phyloP scores from a whole-genome alignment of 2,888 invertebrate genomes.

The Dasypolia templi region DNA sequence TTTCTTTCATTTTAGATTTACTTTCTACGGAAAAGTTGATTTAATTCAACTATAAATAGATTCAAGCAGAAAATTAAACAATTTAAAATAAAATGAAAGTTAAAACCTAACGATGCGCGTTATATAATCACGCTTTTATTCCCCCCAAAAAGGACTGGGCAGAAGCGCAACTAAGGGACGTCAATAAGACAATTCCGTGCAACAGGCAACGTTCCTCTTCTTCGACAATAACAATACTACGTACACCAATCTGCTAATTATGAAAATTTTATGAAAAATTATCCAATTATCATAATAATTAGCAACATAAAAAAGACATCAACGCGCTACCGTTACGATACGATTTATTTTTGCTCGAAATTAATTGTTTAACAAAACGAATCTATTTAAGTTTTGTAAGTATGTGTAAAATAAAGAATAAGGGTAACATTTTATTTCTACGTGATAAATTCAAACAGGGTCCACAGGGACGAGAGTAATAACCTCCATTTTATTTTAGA shows the following conservation, averaged over 20 bases:
- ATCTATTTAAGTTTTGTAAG: no score
- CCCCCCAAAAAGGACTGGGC: not conserved
- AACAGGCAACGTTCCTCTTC: not conserved
- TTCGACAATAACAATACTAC: not conserved
- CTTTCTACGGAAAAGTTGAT: conserved; percentile 16
- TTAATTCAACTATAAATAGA: conserved; percentile 2
- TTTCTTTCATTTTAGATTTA: conserved; percentile 17
- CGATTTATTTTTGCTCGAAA: no score
- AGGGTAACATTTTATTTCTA: no score
- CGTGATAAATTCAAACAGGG: not conserved
- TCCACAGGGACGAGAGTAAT: not conserved
- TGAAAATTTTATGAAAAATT: not conserved
- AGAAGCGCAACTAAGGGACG: not conserved
- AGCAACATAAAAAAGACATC: conserved; percentile 38
- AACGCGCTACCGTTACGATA: conserved; percentile 2
- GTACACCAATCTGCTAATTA: not conserved
- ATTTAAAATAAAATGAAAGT: not conserved
- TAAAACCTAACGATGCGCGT: not conserved
- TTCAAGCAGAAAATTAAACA: conserved; percentile 5
- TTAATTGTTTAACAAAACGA: no score
- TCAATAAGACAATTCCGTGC: not conserved
- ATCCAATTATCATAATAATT: not conserved
- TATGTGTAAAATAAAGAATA: not conserved
- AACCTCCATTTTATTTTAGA: no score
- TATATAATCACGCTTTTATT: not conserved